Evolutionary conservation across 2,888 invertebrate genomes (phyloP).

Genomic region (Tinea trinotella): DNA sequence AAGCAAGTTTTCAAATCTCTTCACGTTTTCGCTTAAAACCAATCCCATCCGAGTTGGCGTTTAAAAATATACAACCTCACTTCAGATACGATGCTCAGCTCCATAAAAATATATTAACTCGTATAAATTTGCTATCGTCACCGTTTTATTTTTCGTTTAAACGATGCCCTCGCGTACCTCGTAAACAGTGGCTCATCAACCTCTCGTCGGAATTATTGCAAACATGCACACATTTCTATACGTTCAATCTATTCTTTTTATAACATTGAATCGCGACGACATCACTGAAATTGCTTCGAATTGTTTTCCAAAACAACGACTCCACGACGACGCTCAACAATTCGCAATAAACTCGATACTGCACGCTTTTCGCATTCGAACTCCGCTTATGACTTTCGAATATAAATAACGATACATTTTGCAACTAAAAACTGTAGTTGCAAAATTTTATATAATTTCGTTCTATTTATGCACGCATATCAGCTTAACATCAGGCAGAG

Average conservation of each 20-base stretch:
- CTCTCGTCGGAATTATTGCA: conserved; percentile 42
- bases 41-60: conserved; percentile 7
- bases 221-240: conserved; percentile 38
- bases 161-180: conserved; percentile 25
- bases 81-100: conserved; percentile 20
- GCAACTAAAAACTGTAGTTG: too few species aligned
- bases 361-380: background rate
- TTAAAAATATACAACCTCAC: conserved; percentile 16
- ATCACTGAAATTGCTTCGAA: background rate
- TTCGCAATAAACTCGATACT: conserved; percentile 3
- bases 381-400: too few species aligned
- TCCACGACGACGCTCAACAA: background rate
- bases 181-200: conserved; percentile 57
- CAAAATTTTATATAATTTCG: too few species aligned
- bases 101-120: conserved; percentile 61
- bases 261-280: conserved; percentile 9
- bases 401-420: too few species aligned
- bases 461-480: too few species aligned
- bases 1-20: conserved; percentile 1
- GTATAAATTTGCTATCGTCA: conserved; percentile 59
- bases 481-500: too few species aligned
- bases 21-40: conserved; percentile 14
- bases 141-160: conserved; percentile 57
- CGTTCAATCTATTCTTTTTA: conserved; percentile 15
- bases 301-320: conserved; percentile 8